phyloP scores from a whole-genome alignment of 2,797 vertebrate species.

The Spondyliosoma cantharus region DNA sequence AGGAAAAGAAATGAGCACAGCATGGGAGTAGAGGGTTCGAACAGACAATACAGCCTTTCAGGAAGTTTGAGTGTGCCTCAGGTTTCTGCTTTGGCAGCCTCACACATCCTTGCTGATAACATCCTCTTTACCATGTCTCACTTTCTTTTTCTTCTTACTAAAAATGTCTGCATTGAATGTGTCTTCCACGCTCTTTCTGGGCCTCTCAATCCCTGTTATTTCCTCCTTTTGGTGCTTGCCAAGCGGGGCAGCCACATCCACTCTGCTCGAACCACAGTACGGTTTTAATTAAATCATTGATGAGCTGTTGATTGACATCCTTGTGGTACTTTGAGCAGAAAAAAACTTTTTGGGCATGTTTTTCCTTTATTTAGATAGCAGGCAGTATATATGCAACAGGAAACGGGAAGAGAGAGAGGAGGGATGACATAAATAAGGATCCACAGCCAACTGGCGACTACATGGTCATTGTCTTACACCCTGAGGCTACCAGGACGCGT shows the following conservation, averaged over 20 bases:
- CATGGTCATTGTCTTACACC: neutral
- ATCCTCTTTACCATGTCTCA: neutral
- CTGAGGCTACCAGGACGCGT: neutral
- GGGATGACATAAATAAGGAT: neutral
- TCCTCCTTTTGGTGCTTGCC: neutral
- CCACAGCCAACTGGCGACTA: neutral
- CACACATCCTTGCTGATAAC: conserved; percentile 25
- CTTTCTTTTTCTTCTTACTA: conserved; percentile 14
- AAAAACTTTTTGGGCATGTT: neutral
- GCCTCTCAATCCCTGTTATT: neutral
- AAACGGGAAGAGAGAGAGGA: neutral
- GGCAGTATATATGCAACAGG: neutral
- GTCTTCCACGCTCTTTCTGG: neutral
- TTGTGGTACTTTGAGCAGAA: neutral
- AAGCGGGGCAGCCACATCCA: neutral
- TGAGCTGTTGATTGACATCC: neutral
- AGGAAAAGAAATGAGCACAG: conserved; percentile 9
- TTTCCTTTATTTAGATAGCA: neutral
- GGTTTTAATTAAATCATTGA: neutral
- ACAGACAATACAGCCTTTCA: conserved; percentile 57
- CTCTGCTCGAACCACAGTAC: neutral
- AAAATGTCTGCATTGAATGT: neutral
- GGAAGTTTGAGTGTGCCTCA: conserved; percentile 29
- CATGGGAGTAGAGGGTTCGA: conserved; percentile 1
- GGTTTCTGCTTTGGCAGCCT: conserved; percentile 52